phyloP scores from a whole-genome alignment of 1,140 invertebrate genomes.

The Centruroides vittatus region DNA sequence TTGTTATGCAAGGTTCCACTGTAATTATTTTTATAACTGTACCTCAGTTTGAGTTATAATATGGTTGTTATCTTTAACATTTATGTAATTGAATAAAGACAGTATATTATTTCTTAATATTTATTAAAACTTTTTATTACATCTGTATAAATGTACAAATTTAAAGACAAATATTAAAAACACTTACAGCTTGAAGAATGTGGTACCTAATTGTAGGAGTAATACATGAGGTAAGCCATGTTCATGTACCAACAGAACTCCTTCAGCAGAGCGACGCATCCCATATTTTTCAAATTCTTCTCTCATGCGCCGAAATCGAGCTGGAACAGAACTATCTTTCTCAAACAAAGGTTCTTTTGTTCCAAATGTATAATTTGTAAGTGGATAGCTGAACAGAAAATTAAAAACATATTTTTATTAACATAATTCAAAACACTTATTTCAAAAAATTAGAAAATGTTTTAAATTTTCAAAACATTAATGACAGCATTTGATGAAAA shows the following conservation, averaged over 20 bases:
- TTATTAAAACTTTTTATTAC: too few relatives aligned
- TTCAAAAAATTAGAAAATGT: too few relatives aligned
- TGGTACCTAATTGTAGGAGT: constrained; percentile 90
- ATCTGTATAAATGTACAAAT: too few relatives aligned
- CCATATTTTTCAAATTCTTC: constrained; percentile 98
- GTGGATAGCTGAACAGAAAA: constrained; percentile 47
- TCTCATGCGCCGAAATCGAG: constrained; percentile 93
- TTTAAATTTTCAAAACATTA: too few relatives aligned
- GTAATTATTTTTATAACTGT: too few relatives aligned
- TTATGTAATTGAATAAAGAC: too few relatives aligned
- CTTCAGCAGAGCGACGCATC: constrained; percentile 93
- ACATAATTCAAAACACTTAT: too few relatives aligned
- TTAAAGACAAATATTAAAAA: background rate
- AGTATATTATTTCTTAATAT: too few relatives aligned
- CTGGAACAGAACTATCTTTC: constrained; percentile 95
- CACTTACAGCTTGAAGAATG: constrained; percentile 92
- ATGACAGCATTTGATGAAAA: too few relatives aligned
- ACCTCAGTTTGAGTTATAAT: too few relatives aligned
- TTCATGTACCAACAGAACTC: constrained; percentile 93
- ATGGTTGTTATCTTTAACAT: too few relatives aligned
- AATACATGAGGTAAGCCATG: constrained; percentile 96
- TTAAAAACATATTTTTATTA: constrained; percentile 12
- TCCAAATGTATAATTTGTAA: constrained; percentile 99
- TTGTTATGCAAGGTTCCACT: too few relatives aligned
- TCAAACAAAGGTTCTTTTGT: constrained; percentile 98